These are phyloP conservation scores for cattle (Bos taurus) DNA, from an alignment of 2,113 vertebrate species.

Conservation along the genomic window DNA sequence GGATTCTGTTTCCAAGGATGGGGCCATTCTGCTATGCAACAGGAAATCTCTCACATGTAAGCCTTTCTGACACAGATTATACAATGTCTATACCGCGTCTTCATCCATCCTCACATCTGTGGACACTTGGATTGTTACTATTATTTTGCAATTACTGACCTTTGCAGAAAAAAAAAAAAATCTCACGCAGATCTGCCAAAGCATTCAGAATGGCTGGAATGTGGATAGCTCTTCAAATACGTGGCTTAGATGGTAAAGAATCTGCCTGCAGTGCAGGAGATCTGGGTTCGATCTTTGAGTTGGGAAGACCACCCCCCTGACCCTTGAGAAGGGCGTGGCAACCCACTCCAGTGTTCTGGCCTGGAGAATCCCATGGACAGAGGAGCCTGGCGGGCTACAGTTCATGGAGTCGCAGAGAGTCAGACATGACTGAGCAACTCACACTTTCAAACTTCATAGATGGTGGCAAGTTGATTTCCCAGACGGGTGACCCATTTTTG, in stretches of 20 bases:
- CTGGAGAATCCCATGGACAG: neutral
- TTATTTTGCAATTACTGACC: neutral
- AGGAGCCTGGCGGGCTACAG: neutral
- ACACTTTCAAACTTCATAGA: neutral
- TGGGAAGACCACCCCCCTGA: rapidly evolving
- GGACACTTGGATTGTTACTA: rapidly evolving
- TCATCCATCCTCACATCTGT: too few relatives aligned
- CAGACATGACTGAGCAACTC: neutral
- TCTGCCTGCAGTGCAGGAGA: neutral
- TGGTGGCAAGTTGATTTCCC: neutral
- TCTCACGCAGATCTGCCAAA: rapidly evolving
- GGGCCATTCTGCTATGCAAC: neutral
- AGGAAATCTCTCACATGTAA: neutral
- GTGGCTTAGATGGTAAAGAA: neutral
- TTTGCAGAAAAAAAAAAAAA: neutral
- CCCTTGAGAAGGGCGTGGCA: rapidly evolving
- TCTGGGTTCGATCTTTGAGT: neutral
- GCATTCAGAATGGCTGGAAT: too few relatives aligned
- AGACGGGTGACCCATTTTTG: rapidly evolving
- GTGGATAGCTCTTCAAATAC: neutral
- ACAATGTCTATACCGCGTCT: rapidly evolving
- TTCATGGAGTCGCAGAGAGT: neutral
- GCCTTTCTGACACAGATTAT: too few relatives aligned
- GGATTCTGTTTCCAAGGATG: neutral
- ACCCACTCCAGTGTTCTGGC: neutral